These are phyloP conservation scores for Mesitornis unicolor DNA, from an alignment of 2,113 vertebrate species.

Conservation along the genomic window DNA sequence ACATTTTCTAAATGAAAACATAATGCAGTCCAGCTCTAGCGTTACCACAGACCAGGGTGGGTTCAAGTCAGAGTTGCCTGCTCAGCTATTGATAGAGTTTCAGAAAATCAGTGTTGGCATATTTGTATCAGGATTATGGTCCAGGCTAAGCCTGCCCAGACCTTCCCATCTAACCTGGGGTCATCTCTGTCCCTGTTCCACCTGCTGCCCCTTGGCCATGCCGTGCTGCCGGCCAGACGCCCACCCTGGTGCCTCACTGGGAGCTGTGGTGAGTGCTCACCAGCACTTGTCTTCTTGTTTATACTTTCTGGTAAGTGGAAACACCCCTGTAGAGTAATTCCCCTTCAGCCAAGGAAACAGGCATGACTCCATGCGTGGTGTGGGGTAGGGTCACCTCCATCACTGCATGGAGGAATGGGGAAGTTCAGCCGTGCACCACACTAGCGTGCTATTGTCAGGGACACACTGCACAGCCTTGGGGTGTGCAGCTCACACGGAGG, in stretches of 20 bases:
- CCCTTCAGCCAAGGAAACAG: neutral
- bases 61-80: neutral
- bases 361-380: accelerated
- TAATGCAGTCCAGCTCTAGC: neutral
- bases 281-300: neutral
- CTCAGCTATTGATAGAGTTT: neutral
- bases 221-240: neutral
- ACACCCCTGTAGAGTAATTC: neutral
- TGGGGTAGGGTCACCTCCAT: accelerated
- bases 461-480: accelerated
- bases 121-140: neutral
- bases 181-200: neutral
- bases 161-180: neutral
- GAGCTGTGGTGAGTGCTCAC: neutral
- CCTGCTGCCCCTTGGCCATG: neutral
- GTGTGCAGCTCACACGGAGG: accelerated
- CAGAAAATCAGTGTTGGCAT: neutral
- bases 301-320: neutral
- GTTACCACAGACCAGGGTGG: neutral
- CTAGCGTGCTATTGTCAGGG: accelerated
- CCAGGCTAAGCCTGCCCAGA: neutral
- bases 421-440: neutral
- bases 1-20: neutral
- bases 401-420: accelerated
- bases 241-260: neutral